phyloP scores from a whole-genome alignment of 2,888 invertebrate genomes.

The Leucania comma region DNA sequence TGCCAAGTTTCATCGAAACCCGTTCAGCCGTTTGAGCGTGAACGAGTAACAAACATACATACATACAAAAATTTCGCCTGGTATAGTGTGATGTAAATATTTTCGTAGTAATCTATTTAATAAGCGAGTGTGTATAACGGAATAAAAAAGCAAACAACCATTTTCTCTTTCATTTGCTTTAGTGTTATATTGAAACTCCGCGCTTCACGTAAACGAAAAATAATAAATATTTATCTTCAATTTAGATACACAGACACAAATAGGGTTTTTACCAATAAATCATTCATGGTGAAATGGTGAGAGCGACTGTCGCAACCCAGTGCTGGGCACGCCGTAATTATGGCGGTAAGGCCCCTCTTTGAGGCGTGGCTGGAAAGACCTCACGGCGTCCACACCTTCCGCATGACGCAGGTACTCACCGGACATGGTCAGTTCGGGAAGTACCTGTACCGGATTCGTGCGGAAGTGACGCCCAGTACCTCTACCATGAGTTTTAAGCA shows the following conservation, averaged over 20 bases:
- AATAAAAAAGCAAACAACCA: constrained; percentile 10
- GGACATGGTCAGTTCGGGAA: too few relatives aligned
- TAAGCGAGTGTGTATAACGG: neutral
- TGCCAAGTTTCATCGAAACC: neutral
- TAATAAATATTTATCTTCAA: constrained; percentile 46
- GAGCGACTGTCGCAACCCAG: too few relatives aligned
- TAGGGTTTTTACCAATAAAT: constrained; percentile 26
- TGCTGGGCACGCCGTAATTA: too few relatives aligned
- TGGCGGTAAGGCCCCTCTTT: too few relatives aligned
- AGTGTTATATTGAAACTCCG: constrained; percentile 3
- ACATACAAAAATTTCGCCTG: neutral
- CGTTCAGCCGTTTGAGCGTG: neutral
- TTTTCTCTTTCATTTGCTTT: neutral
- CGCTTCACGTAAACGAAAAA: constrained; percentile 12
- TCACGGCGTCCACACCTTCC: too few relatives aligned
- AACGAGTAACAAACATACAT: neutral
- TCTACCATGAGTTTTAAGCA: too few relatives aligned
- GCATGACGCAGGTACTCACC: too few relatives aligned
- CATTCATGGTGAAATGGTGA: too few relatives aligned
- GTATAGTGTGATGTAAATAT: neutral
- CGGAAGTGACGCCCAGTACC: too few relatives aligned
- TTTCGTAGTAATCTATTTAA: neutral
- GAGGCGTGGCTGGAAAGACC: too few relatives aligned
- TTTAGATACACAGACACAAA: constrained; percentile 30
- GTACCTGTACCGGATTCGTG: too few relatives aligned